Percentiles rank a stretch among this genome's conserved stretches.
These are phyloP conservation scores for Cyanoderma ruficeps DNA, from an alignment of 2,113 vertebrate species.

Conservation along the genomic window DNA sequence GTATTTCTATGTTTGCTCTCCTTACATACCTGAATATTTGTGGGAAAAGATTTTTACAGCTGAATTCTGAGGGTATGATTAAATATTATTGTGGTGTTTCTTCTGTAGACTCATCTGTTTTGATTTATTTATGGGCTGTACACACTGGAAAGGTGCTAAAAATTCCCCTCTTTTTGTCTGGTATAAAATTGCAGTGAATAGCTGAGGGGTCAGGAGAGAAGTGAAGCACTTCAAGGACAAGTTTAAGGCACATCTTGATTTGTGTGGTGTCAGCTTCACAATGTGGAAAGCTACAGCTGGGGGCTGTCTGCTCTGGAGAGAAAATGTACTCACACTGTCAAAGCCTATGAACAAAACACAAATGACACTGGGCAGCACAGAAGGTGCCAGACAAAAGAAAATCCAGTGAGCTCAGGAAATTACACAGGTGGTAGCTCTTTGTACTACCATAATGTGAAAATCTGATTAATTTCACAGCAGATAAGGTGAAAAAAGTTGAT, in stretches of 20 bases:
- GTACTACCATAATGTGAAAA: constrained; percentile 20
- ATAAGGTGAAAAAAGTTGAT: constrained; percentile 3
- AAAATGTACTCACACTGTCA: constrained; percentile 33
- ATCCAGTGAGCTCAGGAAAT: constrained; percentile 25
- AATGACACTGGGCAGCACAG: constrained; percentile 31
- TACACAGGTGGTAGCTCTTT: constrained; percentile 34
- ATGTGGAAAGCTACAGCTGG: constrained; percentile 23
- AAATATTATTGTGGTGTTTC: not conserved
- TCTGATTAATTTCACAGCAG: constrained; percentile 40
- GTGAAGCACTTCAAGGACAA: not conserved
- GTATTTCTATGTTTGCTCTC: not conserved
- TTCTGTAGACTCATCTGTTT: not conserved
- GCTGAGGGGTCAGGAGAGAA: not conserved
- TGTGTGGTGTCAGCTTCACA: constrained; percentile 10
- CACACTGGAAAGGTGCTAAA: not conserved
- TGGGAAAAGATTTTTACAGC: not conserved
- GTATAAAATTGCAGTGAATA: not conserved
- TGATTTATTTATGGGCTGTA: not conserved
- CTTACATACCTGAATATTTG: not conserved
- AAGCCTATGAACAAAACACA: not conserved
- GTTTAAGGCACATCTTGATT: constrained; percentile 21
- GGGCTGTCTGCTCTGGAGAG: constrained; percentile 10
- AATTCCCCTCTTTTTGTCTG: not conserved
- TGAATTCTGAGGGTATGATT: not conserved
- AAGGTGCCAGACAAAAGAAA: constrained; percentile 51